Evolutionary conservation across 2,797 vertebrate species (phyloP).

Genomic region (Apogon talboti): DNA sequence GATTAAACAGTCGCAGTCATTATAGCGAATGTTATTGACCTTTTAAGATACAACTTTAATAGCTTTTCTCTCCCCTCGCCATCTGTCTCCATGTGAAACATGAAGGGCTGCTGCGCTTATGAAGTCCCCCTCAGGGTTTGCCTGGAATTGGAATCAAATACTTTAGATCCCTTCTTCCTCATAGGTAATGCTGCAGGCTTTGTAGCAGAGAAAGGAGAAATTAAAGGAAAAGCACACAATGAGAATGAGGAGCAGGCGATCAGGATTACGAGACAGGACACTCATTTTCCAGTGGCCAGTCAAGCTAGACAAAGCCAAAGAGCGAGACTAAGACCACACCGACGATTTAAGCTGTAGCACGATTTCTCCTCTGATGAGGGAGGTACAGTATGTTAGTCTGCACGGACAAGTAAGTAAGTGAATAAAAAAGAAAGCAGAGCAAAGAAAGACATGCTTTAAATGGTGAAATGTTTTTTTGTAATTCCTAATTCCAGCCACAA

Average conservation of each 20-base stretch:
- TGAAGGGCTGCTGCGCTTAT: conserved; percentile 67
- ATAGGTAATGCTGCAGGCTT: conserved; percentile 64
- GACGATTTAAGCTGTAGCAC: not conserved
- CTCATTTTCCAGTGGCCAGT: conserved; percentile 73
- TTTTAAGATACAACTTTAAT: conserved; percentile 82
- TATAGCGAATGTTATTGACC: conserved; percentile 83
- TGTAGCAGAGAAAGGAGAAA: conserved; percentile 68
- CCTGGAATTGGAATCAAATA: conserved; percentile 81
- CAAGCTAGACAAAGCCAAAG: conserved; percentile 61
- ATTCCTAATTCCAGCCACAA: too few relatives aligned
- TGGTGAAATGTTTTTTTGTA: too few relatives aligned
- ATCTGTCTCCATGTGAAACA: conserved; percentile 54
- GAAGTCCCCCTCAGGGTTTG: conserved; percentile 80
- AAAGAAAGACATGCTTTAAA: too few relatives aligned
- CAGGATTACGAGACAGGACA: conserved; percentile 71
- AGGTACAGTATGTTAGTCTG: not conserved
- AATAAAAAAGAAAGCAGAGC: not conserved
- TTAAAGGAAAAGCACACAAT: conserved; percentile 74
- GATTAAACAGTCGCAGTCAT: conserved; percentile 90
- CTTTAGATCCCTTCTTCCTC: conserved; percentile 72
- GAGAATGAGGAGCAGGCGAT: conserved; percentile 69
- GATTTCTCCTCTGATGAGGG: not conserved
- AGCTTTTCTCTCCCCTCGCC: conserved; percentile 59
- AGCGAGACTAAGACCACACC: conserved; percentile 8
- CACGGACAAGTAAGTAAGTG: not conserved